Base-by-base conservation (phyloP, 2,113 vertebrate genomes). In the Stegostoma tigrinum region DNA sequence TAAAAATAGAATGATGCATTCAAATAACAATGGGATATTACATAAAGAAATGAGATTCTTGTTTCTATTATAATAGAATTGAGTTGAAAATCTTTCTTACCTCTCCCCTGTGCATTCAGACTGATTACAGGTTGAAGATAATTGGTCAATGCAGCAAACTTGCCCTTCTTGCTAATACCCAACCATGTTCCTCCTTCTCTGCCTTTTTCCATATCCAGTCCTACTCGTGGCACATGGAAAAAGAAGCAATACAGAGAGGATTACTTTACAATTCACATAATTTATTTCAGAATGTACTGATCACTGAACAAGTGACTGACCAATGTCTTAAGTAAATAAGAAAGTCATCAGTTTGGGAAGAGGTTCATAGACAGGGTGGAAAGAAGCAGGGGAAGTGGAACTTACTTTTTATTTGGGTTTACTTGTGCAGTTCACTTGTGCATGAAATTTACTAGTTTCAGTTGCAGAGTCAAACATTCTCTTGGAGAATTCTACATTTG, bases 181-280 rank as follows among this genome's bases (percentile, higher is more conserved):
- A 99, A 97, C 99, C 99, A 99, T 0, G 99, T 98, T 1, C 99
- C 99, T 48, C 99, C 99, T 97, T 99, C 98, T 96, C 98, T 99
- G 30, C 99, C 98, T 96, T 98, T 97, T 96, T 99, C 99, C 98
- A 98, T 98, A 97, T 99, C 99, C 96, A 99, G 97, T 95, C 99
- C 99, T 99, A 97, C 0, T 45, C 72, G 6, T 17, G 27, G 96
- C 0, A 5, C 96, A 0, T 15, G 38, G 96, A 45, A 93, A 61
- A 93, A 2, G 67, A 2, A 93, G 67, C 17, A 93, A 67, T 38
- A 61, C 55, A 87, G 45, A 34, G n/a, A 83, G 17, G 27, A 15
- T 61, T 90, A 21, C 12, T 8, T 38, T 4, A 93, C 8, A 66
- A 93, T 19, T n/a, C 89, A 66, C 64, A 66, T 93, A 5, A 93